phyloP scores from a whole-genome alignment of 2,113 vertebrate genomes.

The Pelodiscus sinensis region DNA sequence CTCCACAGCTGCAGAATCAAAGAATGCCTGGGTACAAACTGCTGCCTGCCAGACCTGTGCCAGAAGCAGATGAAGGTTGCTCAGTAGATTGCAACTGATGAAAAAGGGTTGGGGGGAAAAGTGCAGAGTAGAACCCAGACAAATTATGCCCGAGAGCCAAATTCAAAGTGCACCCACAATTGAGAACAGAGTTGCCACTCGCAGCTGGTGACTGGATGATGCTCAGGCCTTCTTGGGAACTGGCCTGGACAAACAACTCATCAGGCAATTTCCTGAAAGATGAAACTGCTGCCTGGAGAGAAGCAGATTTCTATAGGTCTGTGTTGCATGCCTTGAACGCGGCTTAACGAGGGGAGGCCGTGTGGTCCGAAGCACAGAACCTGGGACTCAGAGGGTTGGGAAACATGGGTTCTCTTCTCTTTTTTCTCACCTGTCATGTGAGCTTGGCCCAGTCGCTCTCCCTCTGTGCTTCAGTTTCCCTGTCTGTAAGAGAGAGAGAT shows the following conservation, averaged over 20 bases:
- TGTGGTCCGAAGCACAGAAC: background rate
- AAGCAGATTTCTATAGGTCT: background rate
- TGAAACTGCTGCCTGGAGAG: background rate
- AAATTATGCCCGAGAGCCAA: no score
- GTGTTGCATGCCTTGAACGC: rapidly evolving
- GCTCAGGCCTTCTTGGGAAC: background rate
- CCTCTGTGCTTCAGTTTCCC: rapidly evolving
- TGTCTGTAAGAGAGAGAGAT: background rate
- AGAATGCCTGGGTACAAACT: background rate
- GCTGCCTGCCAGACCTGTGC: background rate
- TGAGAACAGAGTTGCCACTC: background rate
- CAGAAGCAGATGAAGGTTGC: background rate
- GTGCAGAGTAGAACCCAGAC: background rate
- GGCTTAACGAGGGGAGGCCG: background rate
- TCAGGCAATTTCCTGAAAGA: rapidly evolving
- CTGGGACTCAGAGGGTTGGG: background rate
- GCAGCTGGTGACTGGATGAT: rapidly evolving
- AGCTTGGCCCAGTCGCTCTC: rapidly evolving
- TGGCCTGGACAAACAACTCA: background rate
- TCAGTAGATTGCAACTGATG: rapidly evolving
- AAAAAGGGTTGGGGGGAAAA: background rate
- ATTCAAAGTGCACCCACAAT: rapidly evolving
- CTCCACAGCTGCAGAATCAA: background rate
- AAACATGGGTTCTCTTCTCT: background rate
- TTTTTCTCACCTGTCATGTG: background rate